These are phyloP conservation scores for Loripinus fragilis DNA, from an alignment of 2,888 invertebrate species.

Conservation along the genomic window DNA sequence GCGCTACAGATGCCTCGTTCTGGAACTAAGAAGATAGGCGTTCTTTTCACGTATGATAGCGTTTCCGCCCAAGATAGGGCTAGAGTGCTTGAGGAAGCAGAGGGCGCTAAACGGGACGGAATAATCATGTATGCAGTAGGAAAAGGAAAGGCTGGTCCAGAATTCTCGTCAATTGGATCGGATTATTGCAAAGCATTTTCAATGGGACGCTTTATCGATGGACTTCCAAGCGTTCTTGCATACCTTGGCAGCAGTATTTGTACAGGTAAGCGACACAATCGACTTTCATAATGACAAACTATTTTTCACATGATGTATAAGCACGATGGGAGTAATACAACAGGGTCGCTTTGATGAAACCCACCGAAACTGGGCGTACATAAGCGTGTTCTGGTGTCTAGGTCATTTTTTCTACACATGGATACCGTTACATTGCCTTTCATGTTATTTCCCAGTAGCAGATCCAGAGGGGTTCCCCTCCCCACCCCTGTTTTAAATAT, in stretches of 20 bases:
- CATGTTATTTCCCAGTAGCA: no score
- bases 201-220: constrained; percentile 65
- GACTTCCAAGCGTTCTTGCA: constrained; percentile 61
- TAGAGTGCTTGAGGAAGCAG: constrained; percentile 43
- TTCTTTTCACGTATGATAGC: constrained; percentile 63
- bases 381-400: no score
- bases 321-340: no score
- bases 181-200: constrained; percentile 64
- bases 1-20: constrained; percentile 47
- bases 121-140: constrained; percentile 63
- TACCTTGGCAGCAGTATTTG: constrained; percentile 68
- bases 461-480: no score
- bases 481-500: no score
- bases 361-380: no score
- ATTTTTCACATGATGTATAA: no score
- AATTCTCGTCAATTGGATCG: constrained; percentile 60
- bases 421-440: no score
- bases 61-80: constrained; percentile 37
- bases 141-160: constrained; percentile 55
- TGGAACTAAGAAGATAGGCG: constrained; percentile 59
- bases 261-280: no score
- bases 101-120: constrained; percentile 49
- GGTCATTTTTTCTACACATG: no score
- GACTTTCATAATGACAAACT: no score
- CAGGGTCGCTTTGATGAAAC: no score